Percentiles rank a stretch among this genome's conserved stretches.
These are phyloP conservation scores for Morpho helenor DNA, from an alignment of 2,888 invertebrate species.

Conservation along the genomic window DNA sequence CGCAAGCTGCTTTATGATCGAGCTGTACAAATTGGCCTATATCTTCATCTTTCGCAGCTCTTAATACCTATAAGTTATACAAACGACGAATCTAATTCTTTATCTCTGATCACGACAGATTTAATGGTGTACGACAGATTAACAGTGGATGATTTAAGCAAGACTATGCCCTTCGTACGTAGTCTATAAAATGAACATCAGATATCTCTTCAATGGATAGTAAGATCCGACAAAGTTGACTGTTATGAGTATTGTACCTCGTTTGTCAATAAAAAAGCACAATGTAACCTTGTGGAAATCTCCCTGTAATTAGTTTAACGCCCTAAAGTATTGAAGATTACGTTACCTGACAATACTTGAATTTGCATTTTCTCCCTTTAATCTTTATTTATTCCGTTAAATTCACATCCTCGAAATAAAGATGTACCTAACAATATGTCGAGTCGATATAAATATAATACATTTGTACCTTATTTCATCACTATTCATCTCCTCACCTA, in stretches of 20 bases:
- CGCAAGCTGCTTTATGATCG: slow-evolving; percentile 42
- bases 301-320: background rate
- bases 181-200: slow-evolving; percentile 64
- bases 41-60: slow-evolving; percentile 36
- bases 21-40: slow-evolving; percentile 60
- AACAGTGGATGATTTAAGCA: slow-evolving; percentile 70
- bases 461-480: no score
- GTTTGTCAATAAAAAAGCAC: slow-evolving; percentile 10
- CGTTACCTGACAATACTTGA: background rate
- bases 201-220: slow-evolving; percentile 44
- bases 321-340: no score
- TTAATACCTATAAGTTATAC: slow-evolving; percentile 22
- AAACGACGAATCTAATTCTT: slow-evolving; percentile 26
- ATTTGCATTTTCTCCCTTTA: background rate
- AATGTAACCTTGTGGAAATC: background rate
- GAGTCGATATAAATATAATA: no score
- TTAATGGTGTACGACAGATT: slow-evolving; percentile 70
- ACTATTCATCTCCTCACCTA: no score
- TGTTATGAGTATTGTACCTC: slow-evolving; percentile 11
- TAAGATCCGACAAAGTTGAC: slow-evolving; percentile 4
- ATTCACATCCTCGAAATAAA: no score
- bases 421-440: no score
- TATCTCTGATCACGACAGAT: slow-evolving; percentile 60
- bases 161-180: slow-evolving; percentile 72
- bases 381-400: background rate